A percentile compares a stretch with the other conserved stretches of the same genome.
These are phyloP conservation scores for Ptilodon capucinus DNA, from an alignment of 2,888 invertebrate genomes.

Conservation along the genomic window DNA sequence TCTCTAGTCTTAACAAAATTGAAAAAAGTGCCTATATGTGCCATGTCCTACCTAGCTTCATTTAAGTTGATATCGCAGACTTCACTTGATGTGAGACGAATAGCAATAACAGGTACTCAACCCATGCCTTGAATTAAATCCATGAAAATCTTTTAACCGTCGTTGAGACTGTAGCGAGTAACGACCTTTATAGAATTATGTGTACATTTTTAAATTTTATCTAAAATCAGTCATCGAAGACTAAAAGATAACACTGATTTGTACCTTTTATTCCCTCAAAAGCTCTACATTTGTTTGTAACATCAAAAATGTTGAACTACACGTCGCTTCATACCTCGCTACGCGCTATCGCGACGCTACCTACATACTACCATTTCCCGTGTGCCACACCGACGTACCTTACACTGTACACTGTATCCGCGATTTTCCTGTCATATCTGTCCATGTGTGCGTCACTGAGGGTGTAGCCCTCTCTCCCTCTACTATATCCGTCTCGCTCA, in stretches of 20 bases:
- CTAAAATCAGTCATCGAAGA: too few species aligned
- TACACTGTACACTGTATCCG: slow-evolving; percentile 19
- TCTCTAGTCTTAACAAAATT: too few species aligned
- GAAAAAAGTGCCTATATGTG: too few species aligned
- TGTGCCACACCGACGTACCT: slow-evolving; percentile 29
- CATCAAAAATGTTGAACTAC: slow-evolving; percentile 41
- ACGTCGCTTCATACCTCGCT: slow-evolving; percentile 53
- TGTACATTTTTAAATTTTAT: too few species aligned
- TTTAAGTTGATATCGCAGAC: too few species aligned
- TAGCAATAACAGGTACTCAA: too few species aligned
- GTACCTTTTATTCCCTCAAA: background rate
- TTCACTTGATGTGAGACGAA: too few species aligned
- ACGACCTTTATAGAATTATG: too few species aligned
- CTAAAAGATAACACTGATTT: background rate
- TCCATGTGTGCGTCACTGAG: slow-evolving; percentile 29
- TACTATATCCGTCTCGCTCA: slow-evolving; percentile 35
- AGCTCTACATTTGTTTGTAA: background rate
- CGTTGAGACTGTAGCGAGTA: too few species aligned
- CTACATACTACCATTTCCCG: slow-evolving; percentile 40
- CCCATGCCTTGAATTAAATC: too few species aligned
- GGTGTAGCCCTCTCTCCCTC: slow-evolving; percentile 33
- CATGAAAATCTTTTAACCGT: too few species aligned
- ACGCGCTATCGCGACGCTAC: slow-evolving; percentile 26
- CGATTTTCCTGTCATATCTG: slow-evolving; percentile 34
- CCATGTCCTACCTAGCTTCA: too few species aligned